These are phyloP conservation scores for Oreortyx pictus DNA, from an alignment of 2,797 vertebrate species.

Conservation along the genomic window DNA sequence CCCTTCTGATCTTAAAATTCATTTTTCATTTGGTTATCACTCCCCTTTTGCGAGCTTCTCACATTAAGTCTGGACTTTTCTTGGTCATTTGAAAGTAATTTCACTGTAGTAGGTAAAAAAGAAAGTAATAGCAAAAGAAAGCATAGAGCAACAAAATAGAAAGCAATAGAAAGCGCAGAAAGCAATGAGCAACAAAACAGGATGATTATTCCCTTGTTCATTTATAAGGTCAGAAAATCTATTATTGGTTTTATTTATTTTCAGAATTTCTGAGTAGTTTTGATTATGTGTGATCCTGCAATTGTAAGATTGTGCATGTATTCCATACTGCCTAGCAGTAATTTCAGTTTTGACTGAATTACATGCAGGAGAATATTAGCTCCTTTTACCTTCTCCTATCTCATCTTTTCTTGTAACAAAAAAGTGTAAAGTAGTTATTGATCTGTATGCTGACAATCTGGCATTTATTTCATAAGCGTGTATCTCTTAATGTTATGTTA, in stretches of 20 bases:
- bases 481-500: slow-evolving; percentile 20
- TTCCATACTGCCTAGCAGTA: not conserved
- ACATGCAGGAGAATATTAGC: not conserved
- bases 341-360: not conserved
- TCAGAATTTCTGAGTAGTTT: not conserved
- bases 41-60: not conserved
- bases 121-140: no score
- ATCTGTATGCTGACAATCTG: slow-evolving; percentile 23
- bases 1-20: not conserved
- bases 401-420: not conserved
- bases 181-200: not conserved
- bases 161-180: no score
- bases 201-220: not conserved
- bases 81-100: not conserved
- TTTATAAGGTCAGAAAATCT: not conserved
- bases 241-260: not conserved
- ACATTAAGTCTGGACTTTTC: not conserved
- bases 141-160: no score
- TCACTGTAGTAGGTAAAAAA: not conserved
- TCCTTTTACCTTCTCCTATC: not conserved
- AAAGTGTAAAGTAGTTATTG: slow-evolving; percentile 10
- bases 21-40: not conserved
- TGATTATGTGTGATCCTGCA: not conserved
- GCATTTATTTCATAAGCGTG: slow-evolving; percentile 42
- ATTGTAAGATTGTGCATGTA: not conserved